Percentiles rank a stretch among this genome's conserved stretches.
phyloP scores from a whole-genome alignment of 2,888 invertebrate genomes.

The Clusia tigrina region DNA sequence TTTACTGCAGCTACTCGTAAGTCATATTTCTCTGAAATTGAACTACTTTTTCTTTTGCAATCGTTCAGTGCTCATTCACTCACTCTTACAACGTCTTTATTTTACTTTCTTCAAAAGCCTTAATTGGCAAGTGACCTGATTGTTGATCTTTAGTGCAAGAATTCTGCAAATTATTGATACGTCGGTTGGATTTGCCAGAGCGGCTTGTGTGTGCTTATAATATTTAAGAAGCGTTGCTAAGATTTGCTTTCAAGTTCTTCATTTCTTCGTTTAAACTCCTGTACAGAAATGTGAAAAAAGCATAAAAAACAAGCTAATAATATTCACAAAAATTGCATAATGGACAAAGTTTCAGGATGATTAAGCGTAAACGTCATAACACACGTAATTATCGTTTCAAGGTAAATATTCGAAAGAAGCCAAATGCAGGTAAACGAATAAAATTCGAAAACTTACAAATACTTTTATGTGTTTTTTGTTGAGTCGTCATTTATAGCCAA shows the following conservation, averaged over 20 bases:
- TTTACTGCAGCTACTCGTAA: neutral
- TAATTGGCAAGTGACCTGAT: constrained; percentile 30
- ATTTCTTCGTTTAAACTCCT: too few species aligned
- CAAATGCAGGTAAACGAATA: too few species aligned
- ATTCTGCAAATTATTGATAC: neutral
- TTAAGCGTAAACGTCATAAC: neutral
- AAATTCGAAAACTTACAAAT: too few species aligned
- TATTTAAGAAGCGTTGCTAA: too few species aligned
- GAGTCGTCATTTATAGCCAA: too few species aligned
- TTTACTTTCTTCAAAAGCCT: constrained; percentile 54
- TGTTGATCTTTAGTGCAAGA: neutral
- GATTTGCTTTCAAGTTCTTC: too few species aligned
- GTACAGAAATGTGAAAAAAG: neutral
- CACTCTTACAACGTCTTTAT: constrained; percentile 30
- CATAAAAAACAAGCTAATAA: neutral
- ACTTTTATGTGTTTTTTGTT: too few species aligned
- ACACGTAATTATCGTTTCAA: too few species aligned
- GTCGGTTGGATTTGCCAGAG: too few species aligned
- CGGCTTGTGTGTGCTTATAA: too few species aligned
- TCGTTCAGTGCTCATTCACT: neutral
- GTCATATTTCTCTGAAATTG: neutral
- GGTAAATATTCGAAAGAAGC: too few species aligned
- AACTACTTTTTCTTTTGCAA: constrained; percentile 3
- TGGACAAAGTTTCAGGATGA: neutral
- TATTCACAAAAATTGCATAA: neutral